Base-by-base conservation (phyloP, 37 sponge, comb jelly and placozoan genomes). In the Beroe ovata region DNA sequence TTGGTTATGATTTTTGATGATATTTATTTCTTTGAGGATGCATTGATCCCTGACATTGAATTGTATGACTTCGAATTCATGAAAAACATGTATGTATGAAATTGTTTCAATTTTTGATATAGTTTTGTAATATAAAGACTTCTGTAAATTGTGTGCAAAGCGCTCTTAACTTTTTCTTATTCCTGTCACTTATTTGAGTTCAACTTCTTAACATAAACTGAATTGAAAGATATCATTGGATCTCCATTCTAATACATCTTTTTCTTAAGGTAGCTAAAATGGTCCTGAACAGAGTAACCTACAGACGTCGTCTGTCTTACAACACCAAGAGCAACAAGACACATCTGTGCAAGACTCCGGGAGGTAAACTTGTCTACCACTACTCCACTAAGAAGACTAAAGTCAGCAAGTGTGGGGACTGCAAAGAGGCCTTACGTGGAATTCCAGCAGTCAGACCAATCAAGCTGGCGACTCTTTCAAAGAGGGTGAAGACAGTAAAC, bases 371-470 rank as follows among this genome's bases (percentile, higher is more conserved):
- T 4, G 71, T 71, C 8, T 71, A 71, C 29, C 71, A 71, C 71
- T 71, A 71, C 20, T 35, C 71, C 6, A 71, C 71, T 20, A 71
- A 71, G 71, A 71, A 71, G 38, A 71, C 71, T 29, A 3, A 71
- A 8, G 37, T 71, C 36, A 36, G 71, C 38, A 71, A 71, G 29
- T 71, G 71, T 71, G 71, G 71, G 4, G 71, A 71, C 71, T 71
- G 71, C 38, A 71, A 71, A 36, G 19, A 11, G 37, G 38, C 36
- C 11, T 34, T 71, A 4, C 21, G 71, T 35, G 71, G 71, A 71
- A 30, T 95, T 14, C 93, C 93, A 19, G 94, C 96, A 35, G 92
- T 96, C 8, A 38, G 96, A 33, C 96, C 96, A 22, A 90, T 89
- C n/a, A 92, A 93, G 34, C 89, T 96, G 20, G 91, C 54, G 84